These are phyloP conservation scores for Chironomus tepperi DNA, from an alignment of 1,140 invertebrate species.

Conservation along the genomic window DNA sequence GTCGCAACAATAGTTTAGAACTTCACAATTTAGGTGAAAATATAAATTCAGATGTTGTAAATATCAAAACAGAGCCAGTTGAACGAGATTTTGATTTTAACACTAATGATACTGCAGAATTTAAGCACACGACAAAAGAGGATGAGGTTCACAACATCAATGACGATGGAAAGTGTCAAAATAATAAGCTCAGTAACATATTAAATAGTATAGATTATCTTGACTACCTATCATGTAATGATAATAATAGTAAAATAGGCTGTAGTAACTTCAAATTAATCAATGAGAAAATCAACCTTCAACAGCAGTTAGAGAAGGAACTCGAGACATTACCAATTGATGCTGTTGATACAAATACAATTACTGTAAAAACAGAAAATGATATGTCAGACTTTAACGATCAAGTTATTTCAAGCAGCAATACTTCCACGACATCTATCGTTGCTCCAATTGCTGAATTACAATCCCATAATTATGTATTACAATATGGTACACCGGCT, in stretches of 20 bases:
- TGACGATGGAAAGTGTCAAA: constrained; percentile 4
- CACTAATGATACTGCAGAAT: not conserved
- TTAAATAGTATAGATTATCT: not conserved
- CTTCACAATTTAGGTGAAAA: not conserved
- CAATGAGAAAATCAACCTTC: not conserved
- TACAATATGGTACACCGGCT: not conserved
- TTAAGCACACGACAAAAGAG: not conserved
- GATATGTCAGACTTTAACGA: not conserved
- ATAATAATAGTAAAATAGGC: not conserved
- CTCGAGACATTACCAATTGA: not conserved
- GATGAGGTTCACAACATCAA: not conserved
- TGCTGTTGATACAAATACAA: not conserved
- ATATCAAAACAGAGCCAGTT: constrained; percentile 1
- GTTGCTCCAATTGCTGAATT: constrained; percentile 12
- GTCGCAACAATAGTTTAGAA: not conserved
- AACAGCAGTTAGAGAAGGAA: not conserved
- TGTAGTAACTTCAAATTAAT: constrained; percentile 11
- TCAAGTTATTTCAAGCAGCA: not conserved
- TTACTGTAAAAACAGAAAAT: not conserved
- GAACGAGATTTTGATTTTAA: constrained; percentile 3
- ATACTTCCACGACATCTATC: not conserved
- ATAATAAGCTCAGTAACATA: not conserved
- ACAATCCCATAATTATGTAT: not conserved
- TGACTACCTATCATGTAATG: not conserved
- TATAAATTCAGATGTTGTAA: not conserved